Conservation (phyloP, 2,888 invertebrate genomes). For the Philereme vetulata region DNA sequence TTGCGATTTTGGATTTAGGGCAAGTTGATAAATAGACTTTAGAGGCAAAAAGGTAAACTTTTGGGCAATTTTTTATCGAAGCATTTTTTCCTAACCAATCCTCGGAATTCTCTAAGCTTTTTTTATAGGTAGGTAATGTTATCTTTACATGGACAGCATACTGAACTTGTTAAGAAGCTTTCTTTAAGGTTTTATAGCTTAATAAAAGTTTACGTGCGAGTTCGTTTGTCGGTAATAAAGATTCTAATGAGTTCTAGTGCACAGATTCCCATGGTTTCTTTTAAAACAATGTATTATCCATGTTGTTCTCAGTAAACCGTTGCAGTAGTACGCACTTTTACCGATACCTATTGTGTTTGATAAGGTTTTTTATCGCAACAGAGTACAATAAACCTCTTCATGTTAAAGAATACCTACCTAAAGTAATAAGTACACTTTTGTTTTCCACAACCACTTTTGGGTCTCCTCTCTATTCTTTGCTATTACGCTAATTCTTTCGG, state of each 20-base stretch:
- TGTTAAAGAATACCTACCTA: too few species aligned
- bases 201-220: slow-evolving; percentile 29
- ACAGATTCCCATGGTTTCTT: slow-evolving; percentile 52
- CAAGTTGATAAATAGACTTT: slow-evolving; percentile 43
- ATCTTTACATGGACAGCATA: slow-evolving; percentile 24
- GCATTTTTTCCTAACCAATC: background rate
- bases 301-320: slow-evolving; percentile 45
- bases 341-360: slow-evolving; percentile 35
- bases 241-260: slow-evolving; percentile 47
- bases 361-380: slow-evolving; percentile 16
- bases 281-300: slow-evolving; percentile 43
- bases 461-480: too few species aligned
- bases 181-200: slow-evolving; percentile 29
- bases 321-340: slow-evolving; percentile 30
- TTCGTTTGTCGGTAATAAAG: slow-evolving; percentile 42
- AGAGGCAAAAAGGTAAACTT: slow-evolving; percentile 6
- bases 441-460: too few species aligned
- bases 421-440: too few species aligned
- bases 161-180: background rate
- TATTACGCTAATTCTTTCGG: too few species aligned
- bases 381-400: background rate
- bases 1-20: slow-evolving; percentile 44
- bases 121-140: background rate
- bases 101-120: background rate
- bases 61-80: background rate